These are phyloP conservation scores for Orussus abietinus DNA, from an alignment of 1,140 invertebrate species.

Conservation along the genomic window DNA sequence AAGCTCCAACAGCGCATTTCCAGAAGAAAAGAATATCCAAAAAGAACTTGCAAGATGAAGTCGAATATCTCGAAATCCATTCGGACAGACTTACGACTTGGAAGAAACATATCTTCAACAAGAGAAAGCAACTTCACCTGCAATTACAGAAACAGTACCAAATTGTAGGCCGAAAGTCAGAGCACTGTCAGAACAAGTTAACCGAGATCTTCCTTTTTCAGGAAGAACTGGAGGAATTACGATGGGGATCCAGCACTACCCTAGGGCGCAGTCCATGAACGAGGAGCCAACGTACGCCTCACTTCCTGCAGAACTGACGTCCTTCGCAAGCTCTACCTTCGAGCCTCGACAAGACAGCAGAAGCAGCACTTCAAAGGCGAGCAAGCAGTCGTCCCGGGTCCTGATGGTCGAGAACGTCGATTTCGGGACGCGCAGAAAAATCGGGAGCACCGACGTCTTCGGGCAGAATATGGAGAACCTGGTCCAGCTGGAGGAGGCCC, in stretches of 20 bases:
- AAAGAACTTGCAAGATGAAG: too few species aligned
- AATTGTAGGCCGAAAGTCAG: too few species aligned
- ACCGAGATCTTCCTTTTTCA: constrained; percentile 14
- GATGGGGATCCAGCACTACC: constrained; percentile 40
- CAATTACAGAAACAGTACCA: too few species aligned
- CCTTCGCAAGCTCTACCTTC: constrained; percentile 38
- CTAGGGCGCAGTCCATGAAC: constrained; percentile 29
- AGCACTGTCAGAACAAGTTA: background rate
- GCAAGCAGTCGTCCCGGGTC: constrained; percentile 13
- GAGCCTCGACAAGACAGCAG: constrained; percentile 26
- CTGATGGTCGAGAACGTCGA: constrained; percentile 23
- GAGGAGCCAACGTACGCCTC: constrained; percentile 37
- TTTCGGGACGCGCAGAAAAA: constrained; percentile 28
- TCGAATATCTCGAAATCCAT: too few species aligned
- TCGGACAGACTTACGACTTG: too few species aligned
- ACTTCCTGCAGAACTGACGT: constrained; percentile 35
- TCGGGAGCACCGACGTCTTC: constrained; percentile 40
- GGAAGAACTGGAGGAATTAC: constrained; percentile 37
- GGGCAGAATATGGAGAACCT: constrained; percentile 45
- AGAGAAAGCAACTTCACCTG: too few species aligned
- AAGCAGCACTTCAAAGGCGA: background rate
- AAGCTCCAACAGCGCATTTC: too few species aligned
- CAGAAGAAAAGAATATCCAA: too few species aligned
- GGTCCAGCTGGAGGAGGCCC: constrained; percentile 35
- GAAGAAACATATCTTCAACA: too few species aligned